Evolutionary conservation across 2,888 invertebrate genomes (phyloP).

Genomic region (Apamea crenata): DNA sequence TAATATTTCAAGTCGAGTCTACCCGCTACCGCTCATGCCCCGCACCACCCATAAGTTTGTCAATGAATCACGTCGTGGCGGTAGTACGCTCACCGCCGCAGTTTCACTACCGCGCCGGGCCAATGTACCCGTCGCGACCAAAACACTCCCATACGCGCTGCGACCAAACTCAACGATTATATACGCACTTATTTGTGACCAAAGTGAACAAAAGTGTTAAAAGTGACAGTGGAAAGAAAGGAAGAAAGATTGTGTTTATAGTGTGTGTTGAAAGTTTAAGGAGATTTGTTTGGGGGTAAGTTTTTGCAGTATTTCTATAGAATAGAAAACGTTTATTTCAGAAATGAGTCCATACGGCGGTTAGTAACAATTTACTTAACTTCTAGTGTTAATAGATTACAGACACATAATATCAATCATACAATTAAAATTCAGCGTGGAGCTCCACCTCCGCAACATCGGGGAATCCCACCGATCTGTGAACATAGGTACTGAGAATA

Average conservation of each 20-base stretch:
- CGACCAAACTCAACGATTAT: neutral
- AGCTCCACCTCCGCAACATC: too few species aligned
- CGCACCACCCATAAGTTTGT: constrained; percentile 26
- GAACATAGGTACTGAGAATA: too few species aligned
- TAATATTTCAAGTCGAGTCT: neutral
- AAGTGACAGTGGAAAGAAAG: constrained; percentile 14
- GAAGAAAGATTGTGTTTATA: constrained; percentile 8
- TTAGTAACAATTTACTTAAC: too few species aligned
- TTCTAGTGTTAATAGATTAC: too few species aligned
- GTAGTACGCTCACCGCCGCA: constrained; percentile 59
- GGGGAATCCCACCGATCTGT: too few species aligned
- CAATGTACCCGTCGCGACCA: constrained; percentile 58
- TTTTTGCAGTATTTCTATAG: constrained; percentile 4
- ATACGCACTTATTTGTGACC: neutral
- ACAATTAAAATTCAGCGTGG: too few species aligned
- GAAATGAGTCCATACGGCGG: too few species aligned
- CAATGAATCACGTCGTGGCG: constrained; percentile 66
- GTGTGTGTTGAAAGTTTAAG: constrained; percentile 45
- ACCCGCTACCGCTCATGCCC: constrained; percentile 36
- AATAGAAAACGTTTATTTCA: too few species aligned
- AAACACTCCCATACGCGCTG: neutral
- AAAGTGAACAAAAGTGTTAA: constrained; percentile 19
- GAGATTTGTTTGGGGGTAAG: constrained; percentile 30
- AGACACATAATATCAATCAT: too few species aligned
- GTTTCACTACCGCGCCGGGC: constrained; percentile 68